phyloP scores from a whole-genome alignment of 2,888 invertebrate species.

The Axea sp. region DNA sequence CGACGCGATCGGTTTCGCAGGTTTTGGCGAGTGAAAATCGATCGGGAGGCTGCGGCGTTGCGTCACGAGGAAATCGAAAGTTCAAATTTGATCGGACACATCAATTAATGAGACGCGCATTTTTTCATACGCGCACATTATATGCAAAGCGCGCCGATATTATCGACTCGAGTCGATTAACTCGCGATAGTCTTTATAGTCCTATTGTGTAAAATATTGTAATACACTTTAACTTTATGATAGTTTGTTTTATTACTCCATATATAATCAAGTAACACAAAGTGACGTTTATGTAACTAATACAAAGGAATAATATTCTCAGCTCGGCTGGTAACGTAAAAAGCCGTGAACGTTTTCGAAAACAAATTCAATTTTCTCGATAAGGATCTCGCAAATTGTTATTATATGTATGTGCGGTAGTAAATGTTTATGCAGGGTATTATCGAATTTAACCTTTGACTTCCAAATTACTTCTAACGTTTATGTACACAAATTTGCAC shows the following conservation, averaged over 20 bases:
- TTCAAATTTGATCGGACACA: slow-evolving; percentile 21
- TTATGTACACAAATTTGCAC: too few relatives aligned
- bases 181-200: slow-evolving; percentile 33
- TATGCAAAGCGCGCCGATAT: slow-evolving; percentile 34
- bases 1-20: neutral
- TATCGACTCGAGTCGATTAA: slow-evolving; percentile 29
- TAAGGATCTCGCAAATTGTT: too few relatives aligned
- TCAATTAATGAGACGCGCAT: slow-evolving; percentile 30
- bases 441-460: too few relatives aligned
- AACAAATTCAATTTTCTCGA: too few relatives aligned
- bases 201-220: slow-evolving; percentile 45
- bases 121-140: slow-evolving; percentile 22
- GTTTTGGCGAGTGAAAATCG: neutral
- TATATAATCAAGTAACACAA: slow-evolving; percentile 38
- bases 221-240: slow-evolving; percentile 28
- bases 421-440: too few relatives aligned
- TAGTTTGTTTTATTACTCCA: slow-evolving; percentile 40
- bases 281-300: slow-evolving; percentile 41
- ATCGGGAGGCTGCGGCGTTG: neutral
- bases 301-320: too few relatives aligned
- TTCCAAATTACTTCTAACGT: too few relatives aligned
- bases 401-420: too few relatives aligned
- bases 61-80: slow-evolving; percentile 31
- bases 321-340: too few relatives aligned
- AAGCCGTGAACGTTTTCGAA: too few relatives aligned